Evolutionary conservation across 2,113 vertebrate species (phyloP).

Genomic region (Empidonax traillii): DNA sequence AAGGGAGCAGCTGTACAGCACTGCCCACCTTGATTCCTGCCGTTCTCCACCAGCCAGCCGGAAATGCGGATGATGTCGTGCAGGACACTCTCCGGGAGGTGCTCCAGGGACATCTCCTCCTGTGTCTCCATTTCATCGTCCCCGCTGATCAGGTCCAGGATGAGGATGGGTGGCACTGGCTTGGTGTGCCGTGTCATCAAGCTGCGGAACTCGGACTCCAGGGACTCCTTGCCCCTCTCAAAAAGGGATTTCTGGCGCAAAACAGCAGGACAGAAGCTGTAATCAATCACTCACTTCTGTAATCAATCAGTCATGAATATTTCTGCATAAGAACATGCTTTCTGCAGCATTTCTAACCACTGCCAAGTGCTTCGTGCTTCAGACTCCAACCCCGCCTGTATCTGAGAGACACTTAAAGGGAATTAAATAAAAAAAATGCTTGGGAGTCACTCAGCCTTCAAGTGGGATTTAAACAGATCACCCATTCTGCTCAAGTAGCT

Average conservation of each 20-base stretch:
- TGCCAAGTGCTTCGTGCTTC: not conserved
- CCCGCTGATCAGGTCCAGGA: constrained; percentile 87
- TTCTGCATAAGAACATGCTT: not conserved
- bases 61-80: constrained; percentile 92
- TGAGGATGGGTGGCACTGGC: constrained; percentile 89
- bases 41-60: constrained; percentile 94
- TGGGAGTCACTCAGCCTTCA: not conserved
- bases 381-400: not conserved
- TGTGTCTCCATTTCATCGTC: constrained; percentile 92
- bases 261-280: not conserved
- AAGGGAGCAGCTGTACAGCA: not conserved
- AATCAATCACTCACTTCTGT: not conserved
- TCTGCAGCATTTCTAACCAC: not conserved
- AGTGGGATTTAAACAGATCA: not conserved
- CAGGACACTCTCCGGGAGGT: constrained; percentile 87
- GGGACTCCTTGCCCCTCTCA: constrained; percentile 92
- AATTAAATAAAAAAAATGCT: not conserved
- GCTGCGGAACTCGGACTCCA: constrained; percentile 93
- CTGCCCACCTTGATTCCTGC: constrained; percentile 89
- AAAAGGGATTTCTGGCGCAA: constrained; percentile 88
- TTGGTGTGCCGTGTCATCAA: constrained; percentile 93
- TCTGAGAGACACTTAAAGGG: not conserved
- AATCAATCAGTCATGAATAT: not conserved
- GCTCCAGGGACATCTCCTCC: constrained; percentile 89
- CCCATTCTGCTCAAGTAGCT: not conserved